These are phyloP conservation scores for Pipistrellus pipistrellus DNA, from an alignment of 2,797 vertebrate species.

Conservation along the genomic window DNA sequence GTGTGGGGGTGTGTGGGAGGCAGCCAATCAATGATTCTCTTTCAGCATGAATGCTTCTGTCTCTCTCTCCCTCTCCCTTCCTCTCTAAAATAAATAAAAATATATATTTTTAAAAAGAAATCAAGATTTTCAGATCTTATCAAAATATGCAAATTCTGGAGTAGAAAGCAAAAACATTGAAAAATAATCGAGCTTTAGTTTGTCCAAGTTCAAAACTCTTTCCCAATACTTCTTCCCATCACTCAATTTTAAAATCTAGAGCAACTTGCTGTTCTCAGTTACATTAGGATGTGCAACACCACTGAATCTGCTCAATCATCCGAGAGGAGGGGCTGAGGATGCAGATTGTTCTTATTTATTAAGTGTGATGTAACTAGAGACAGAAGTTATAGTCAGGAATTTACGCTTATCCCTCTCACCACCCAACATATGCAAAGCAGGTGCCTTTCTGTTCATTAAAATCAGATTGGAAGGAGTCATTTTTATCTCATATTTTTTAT, in stretches of 20 bases:
- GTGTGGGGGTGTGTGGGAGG: no score
- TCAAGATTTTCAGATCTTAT: slow-evolving; percentile 31
- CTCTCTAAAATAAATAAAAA: no score
- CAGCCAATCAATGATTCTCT: no score
- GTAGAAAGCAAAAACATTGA: slow-evolving; percentile 36
- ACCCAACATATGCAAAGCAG: slow-evolving; percentile 71
- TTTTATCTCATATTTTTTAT: slow-evolving; percentile 73
- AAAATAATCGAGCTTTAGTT: slow-evolving; percentile 33
- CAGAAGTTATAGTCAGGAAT: slow-evolving; percentile 31
- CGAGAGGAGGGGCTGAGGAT: neutral
- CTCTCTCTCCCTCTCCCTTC: no score
- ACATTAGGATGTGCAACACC: slow-evolving; percentile 17
- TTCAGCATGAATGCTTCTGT: no score
- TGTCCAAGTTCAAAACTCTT: slow-evolving; percentile 65
- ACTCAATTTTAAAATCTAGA: slow-evolving; percentile 28
- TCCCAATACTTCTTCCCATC: slow-evolving; percentile 37
- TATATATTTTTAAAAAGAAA: neutral
- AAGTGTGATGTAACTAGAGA: slow-evolving; percentile 63
- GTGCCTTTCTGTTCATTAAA: slow-evolving; percentile 65
- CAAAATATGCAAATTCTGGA: slow-evolving; percentile 50
- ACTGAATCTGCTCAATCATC: neutral
- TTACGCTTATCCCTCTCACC: slow-evolving; percentile 43
- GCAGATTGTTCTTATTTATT: slow-evolving; percentile 70
- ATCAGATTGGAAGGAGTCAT: slow-evolving; percentile 43
- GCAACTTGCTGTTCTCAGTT: slow-evolving; percentile 40